Evolutionary conservation across 2,113 vertebrate genomes (phyloP).

Genomic region (Scopus umbretta): DNA sequence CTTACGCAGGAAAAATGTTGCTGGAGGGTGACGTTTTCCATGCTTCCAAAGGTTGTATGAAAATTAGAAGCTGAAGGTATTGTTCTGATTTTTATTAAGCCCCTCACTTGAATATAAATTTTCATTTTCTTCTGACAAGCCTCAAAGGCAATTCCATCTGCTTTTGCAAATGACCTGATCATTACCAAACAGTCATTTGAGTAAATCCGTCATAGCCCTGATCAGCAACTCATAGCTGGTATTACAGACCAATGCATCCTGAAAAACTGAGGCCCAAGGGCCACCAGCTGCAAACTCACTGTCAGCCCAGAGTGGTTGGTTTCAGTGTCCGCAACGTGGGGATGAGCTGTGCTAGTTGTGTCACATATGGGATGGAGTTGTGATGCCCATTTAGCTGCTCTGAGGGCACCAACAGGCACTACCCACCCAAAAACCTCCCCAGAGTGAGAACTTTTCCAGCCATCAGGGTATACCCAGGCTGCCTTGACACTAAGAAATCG

Average conservation of each 20-base stretch:
- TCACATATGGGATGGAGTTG: neutral
- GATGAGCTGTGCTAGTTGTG: neutral
- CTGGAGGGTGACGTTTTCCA: neutral
- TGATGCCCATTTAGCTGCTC: neutral
- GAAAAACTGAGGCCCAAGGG: neutral
- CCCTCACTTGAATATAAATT: neutral
- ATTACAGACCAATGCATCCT: neutral
- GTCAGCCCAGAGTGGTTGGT: neutral
- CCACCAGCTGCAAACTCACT: neutral
- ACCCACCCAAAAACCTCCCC: neutral
- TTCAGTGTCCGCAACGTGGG: rapidly evolving
- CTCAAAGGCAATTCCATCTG: neutral
- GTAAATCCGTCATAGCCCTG: neutral
- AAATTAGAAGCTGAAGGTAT: neutral
- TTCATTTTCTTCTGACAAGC: neutral
- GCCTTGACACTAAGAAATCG: neutral
- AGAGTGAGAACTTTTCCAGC: neutral
- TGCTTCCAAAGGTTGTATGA: neutral
- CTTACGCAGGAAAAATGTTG: neutral
- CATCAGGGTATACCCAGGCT: neutral
- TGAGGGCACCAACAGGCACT: neutral
- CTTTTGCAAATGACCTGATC: neutral
- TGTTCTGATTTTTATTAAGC: neutral
- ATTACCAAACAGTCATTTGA: neutral
- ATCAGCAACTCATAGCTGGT: neutral